Evolutionary conservation across 2,113 vertebrate species (phyloP).

Genomic region (Sinocyclocheilus maitianheensis): DNA sequence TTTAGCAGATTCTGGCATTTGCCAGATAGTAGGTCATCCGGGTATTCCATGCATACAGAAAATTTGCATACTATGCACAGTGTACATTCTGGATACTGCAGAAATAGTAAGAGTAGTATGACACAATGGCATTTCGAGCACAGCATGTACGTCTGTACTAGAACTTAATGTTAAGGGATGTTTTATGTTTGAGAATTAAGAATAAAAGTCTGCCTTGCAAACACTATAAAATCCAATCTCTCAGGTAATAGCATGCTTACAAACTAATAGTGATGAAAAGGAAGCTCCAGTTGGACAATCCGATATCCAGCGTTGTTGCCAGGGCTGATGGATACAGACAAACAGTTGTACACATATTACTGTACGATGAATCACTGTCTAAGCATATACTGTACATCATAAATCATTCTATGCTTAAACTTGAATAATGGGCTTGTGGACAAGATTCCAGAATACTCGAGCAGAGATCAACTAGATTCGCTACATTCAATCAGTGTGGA

Average conservation of each 20-base stretch:
- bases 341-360: not conserved
- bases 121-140: too few species aligned
- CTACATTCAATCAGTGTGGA: slow-evolving; percentile 31
- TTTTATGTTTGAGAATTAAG: not conserved
- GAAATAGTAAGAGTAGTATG: too few species aligned
- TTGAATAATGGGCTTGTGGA: not conserved
- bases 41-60: too few species aligned
- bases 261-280: slow-evolving; percentile 96
- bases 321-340: slow-evolving; percentile 76
- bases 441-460: not conserved
- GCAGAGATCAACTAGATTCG: not conserved
- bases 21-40: too few species aligned
- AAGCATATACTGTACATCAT: too few species aligned
- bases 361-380: not conserved
- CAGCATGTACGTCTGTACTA: not conserved
- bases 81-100: too few species aligned
- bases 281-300: slow-evolving; percentile 98
- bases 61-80: too few species aligned
- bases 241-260: slow-evolving; percentile 77
- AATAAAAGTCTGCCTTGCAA: not conserved
- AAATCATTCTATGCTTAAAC: not conserved
- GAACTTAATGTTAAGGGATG: not conserved
- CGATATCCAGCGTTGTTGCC: slow-evolving; percentile 90
- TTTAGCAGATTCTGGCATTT: too few species aligned
- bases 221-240: not conserved